These are phyloP conservation scores for Oscheius sp. DNA, from an alignment of 2,888 invertebrate genomes.

Conservation along the genomic window DNA sequence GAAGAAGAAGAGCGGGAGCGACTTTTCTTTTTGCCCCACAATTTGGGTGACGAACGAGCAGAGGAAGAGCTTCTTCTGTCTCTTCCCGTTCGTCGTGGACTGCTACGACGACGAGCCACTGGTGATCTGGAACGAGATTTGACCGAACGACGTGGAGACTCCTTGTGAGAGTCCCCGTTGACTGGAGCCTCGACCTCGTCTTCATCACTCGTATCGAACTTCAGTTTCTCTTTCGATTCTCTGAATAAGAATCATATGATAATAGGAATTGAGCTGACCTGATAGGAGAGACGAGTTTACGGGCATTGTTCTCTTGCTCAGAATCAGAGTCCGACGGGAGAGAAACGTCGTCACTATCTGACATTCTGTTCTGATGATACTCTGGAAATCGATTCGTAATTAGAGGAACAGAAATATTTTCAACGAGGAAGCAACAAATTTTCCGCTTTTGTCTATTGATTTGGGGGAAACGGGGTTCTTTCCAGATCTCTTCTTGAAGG, in stretches of 20 bases:
- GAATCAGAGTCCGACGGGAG: constrained; percentile 26
- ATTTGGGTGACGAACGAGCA: constrained; percentile 28
- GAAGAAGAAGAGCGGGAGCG: constrained; percentile 1
- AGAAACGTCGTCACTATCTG: constrained; percentile 25
- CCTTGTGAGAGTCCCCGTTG: not conserved
- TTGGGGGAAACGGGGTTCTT: too few species aligned
- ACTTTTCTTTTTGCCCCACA: constrained; percentile 28
- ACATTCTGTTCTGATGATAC: not conserved
- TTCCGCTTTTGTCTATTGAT: too few species aligned
- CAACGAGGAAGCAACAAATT: too few species aligned
- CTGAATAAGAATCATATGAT: not conserved
- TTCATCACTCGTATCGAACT: constrained; percentile 39
- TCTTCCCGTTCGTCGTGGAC: too few species aligned
- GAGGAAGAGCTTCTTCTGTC: constrained; percentile 19
- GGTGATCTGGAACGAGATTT: too few species aligned
- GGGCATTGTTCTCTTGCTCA: not conserved
- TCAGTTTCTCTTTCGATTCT: constrained; percentile 15
- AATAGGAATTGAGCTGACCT: not conserved
- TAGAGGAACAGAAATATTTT: not conserved
- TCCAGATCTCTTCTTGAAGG: too few species aligned
- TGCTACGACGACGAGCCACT: too few species aligned
- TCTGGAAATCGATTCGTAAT: too few species aligned
- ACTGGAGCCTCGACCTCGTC: constrained; percentile 6
- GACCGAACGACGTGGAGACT: too few species aligned
- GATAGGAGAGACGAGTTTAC: not conserved